A percentile compares a stretch with the other conserved stretches of the same genome.
Evolutionary conservation across 2,888 invertebrate species (phyloP).

Genomic region (Cremastinae sp.): DNA sequence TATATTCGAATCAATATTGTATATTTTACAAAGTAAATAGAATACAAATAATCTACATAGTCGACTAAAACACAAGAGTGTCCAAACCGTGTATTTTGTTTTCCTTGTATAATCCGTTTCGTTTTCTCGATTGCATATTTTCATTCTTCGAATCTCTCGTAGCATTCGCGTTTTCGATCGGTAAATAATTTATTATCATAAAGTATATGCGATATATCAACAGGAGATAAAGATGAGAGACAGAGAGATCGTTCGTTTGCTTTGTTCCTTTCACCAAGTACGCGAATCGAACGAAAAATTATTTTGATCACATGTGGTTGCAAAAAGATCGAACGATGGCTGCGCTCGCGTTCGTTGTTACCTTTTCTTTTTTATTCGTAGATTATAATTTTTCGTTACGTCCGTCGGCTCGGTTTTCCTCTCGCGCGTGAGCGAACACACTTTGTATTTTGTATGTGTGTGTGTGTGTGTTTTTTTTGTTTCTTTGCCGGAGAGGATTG

Average conservation of each 20-base stretch:
- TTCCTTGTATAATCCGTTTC: conserved; percentile 22
- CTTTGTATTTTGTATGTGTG: conserved; percentile 45
- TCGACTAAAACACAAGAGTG: conserved; percentile 78
- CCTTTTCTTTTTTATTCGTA: conserved; percentile 49
- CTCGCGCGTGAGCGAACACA: conserved; percentile 54
- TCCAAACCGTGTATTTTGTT: conserved; percentile 65
- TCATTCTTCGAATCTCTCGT: conserved; percentile 53
- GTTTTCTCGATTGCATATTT: conserved; percentile 17
- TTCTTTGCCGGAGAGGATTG: too few species aligned
- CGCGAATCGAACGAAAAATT: conserved; percentile 23
- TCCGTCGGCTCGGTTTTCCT: conserved; percentile 28
- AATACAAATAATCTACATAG: conserved; percentile 79
- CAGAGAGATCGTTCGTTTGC: conserved; percentile 47
- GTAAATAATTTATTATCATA: conserved; percentile 74
- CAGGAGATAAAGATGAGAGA: conserved; percentile 72
- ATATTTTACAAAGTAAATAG: conserved; percentile 80
- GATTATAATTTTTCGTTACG: conserved; percentile 40
- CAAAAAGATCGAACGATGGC: conserved; percentile 64
- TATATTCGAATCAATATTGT: conserved; percentile 72
- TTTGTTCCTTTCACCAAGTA: conserved; percentile 14
- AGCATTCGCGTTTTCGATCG: conserved; percentile 63
- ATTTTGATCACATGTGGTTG: conserved; percentile 42
- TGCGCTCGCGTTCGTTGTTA: conserved; percentile 53
- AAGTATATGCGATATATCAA: conserved; percentile 78
- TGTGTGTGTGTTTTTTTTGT: too few species aligned